Base-by-base conservation (phyloP, 2,113 vertebrate species). In the Chloropsis cyanopogon region DNA sequence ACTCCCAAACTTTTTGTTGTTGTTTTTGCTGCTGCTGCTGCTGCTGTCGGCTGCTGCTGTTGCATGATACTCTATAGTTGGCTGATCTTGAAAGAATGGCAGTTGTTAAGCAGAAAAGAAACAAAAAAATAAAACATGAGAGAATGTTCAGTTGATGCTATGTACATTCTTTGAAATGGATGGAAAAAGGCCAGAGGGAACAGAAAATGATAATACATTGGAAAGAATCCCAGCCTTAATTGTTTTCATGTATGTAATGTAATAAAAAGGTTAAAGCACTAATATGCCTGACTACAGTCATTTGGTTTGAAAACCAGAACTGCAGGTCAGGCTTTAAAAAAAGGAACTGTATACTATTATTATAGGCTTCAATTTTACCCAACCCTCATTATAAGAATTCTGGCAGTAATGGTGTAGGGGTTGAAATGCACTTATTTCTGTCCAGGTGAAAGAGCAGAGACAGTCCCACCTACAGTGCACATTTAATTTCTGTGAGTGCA, bases 121-220 rank as follows among this genome's bases (percentile, higher is more conserved):
- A 89, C 87, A 93, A 89, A 96, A 96, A 96, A 96, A 95, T 70
- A 96, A 93, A 94, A 77, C 87, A 76, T 33, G 50, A 96, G 96
- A 95, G 92, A 93, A 93, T 84, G 90, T 89, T 97, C 92, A 61
- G 89, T 91, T 80, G 97, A 93, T 97, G 93, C 68, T 94, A 54
- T 65, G 86, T 91, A 92, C 69, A n/a, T 84, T 96, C 97, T 98
- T 97, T 97, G 94, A 97, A 96, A 97, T 44, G 94, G 96, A 96
- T 93, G 94, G 97, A 96, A 98, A 98, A 97, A 97, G 97, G 97
- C 97, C 96, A 97, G 95, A 93, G 94, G 97, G 95, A 92, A 97
- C 89, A 97, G 95, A 97, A 97, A 96, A 97, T 97, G 97, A 98
- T 97, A 97, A 97, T 95, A 82, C n/a, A 79, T 61, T 96, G 93